Percentiles rank a stretch among this genome's conserved stretches.
Conservation (phyloP, 1,140 invertebrate species). For the Drosophila kikkawai region DNA sequence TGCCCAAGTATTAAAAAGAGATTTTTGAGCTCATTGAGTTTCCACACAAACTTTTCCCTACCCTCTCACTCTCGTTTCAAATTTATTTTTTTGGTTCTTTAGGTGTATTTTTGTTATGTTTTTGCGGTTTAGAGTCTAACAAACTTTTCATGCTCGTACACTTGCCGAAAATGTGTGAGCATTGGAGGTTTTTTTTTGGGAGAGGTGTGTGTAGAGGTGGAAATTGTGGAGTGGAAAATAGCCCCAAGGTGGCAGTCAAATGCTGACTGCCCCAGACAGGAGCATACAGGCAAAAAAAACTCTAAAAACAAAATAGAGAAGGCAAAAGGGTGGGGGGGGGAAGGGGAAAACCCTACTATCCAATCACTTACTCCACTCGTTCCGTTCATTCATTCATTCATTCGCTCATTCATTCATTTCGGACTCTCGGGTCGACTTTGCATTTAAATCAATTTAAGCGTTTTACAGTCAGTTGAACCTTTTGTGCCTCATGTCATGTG, state of each 20-base stretch:
- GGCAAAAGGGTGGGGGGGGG: background rate
- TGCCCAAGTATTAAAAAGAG: conserved; percentile 79
- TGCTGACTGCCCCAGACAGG: conserved; percentile 8
- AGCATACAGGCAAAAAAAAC: conserved; percentile 2
- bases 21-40: conserved; percentile 78
- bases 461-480: conserved; percentile 81
- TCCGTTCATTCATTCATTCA: conserved; percentile 33
- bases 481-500: conserved; percentile 67
- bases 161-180: background rate
- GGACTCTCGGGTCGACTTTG: conserved; percentile 68
- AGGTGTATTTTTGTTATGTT: conserved; percentile 7
- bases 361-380: conserved; percentile 51
- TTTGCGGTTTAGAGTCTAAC: background rate
- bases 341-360: conserved; percentile 39
- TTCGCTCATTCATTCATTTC: conserved; percentile 60
- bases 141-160: conserved; percentile 4
- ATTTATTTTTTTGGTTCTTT: background rate
- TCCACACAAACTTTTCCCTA: conserved; percentile 54
- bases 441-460: conserved; percentile 83
- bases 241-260: conserved; percentile 10
- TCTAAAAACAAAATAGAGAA: conserved; percentile 12
- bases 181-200: background rate
- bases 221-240: background rate
- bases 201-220: background rate
- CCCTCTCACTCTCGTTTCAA: conserved; percentile 26